Base-by-base conservation (phyloP, 2,797 vertebrate genomes). In the Lophura swinhoii region DNA sequence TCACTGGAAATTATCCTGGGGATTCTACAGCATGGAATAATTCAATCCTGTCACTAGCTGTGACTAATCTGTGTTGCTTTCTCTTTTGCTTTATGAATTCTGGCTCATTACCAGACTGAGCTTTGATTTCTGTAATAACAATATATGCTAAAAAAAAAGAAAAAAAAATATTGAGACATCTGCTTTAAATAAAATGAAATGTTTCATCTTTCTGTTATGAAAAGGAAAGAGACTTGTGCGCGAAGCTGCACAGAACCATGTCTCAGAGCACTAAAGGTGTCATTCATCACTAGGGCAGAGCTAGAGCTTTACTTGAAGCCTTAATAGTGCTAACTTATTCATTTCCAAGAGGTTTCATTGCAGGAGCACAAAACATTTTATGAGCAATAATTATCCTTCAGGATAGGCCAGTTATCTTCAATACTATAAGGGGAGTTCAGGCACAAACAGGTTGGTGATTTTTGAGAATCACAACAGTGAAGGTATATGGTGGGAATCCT, bases 1-100 rank as follows among this genome's bases (percentile, higher is more conserved):
- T 60, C 60, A 78, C n/a, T 78, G 86, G 84, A 88, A 89, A 72
- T 93, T 75, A 78, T 86, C 59, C 56, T 41, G 17, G 46, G 83
- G 62, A 51, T 84, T 84, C 37, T 41, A 92, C 49, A 85, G 43
- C 53, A 84, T 60, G 78, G 85, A 90, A n/a, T 21, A 79, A 64
- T 91, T 77, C 56, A 16, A 55, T 73, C 21, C 48, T 80, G 67
- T 85, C 64, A 60, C 21, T 67, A 17, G 13, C 70, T 92, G 49
- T 87, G 87, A 89, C 66, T 94, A 51, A 76, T 84, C 53, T 83
- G 26, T 44, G 58, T 67, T 84, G 43, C 70, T 62, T 82, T 29
- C 9, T 18, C 18, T 72, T 90, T 5, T 56, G 56, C 59, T 67
- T 72, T 78, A 51, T 35, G 33, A 91, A 49, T 56, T 88, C 77